phyloP scores from a whole-genome alignment of 2,797 vertebrate genomes.

The Brotogeris chrysoptera region DNA sequence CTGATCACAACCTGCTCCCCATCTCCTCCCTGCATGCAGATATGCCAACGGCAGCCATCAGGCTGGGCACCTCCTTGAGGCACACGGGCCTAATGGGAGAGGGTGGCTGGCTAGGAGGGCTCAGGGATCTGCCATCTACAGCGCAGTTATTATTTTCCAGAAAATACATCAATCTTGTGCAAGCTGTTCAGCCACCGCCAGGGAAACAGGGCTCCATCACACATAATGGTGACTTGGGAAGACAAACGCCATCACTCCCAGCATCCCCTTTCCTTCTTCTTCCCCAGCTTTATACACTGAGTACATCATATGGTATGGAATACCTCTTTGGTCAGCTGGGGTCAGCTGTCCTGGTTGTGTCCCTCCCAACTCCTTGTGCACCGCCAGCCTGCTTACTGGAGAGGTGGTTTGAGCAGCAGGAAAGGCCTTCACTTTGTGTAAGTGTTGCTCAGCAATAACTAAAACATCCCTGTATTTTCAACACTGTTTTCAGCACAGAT shows the following conservation, averaged over 20 bases:
- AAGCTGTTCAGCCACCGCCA: not conserved
- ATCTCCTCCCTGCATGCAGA: not conserved
- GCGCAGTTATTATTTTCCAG: not conserved
- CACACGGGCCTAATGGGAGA: accelerated
- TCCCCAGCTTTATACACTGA: not conserved
- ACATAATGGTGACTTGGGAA: not conserved
- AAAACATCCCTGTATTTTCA: not conserved
- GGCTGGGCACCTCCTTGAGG: not conserved
- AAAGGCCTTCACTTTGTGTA: not conserved
- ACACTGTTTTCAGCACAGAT: not conserved
- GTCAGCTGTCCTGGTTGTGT: not conserved
- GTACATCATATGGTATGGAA: not conserved
- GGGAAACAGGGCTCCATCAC: not conserved
- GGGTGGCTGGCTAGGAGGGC: not conserved
- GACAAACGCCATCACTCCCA: not conserved
- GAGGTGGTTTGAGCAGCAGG: not conserved
- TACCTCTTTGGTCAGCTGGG: not conserved
- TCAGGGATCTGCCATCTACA: not conserved
- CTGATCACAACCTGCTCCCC: not conserved
- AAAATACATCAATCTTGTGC: not conserved
- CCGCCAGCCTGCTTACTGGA: not conserved
- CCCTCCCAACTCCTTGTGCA: not conserved
- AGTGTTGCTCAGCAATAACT: not conserved
- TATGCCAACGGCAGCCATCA: accelerated
- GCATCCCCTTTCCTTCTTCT: not conserved